These are phyloP conservation scores for Denticeps clupeoides DNA, from an alignment of 2,797 vertebrate genomes.

Conservation along the genomic window DNA sequence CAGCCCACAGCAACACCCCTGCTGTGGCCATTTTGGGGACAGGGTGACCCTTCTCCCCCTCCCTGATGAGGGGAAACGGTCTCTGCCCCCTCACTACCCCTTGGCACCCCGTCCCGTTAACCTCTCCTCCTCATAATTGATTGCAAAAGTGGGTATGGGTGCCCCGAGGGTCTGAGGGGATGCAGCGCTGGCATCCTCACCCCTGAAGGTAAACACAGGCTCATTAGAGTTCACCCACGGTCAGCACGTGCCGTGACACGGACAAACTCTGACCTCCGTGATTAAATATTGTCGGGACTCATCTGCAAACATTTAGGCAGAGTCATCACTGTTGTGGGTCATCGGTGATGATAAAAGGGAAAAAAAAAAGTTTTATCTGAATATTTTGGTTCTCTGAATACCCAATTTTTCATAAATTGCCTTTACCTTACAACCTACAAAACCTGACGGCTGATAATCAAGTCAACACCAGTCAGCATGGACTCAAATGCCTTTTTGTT, in stretches of 20 bases:
- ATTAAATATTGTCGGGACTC: constrained; percentile 61
- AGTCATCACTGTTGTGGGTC: constrained; percentile 25
- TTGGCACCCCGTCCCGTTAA: constrained; percentile 14
- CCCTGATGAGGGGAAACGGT: constrained; percentile 20
- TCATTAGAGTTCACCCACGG: constrained; percentile 32
- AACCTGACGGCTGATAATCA: neutral
- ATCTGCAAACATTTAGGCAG: constrained; percentile 78
- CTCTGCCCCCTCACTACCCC: neutral
- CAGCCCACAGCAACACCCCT: constrained; percentile 57
- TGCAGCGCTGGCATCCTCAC: constrained; percentile 17
- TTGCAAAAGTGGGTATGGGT: constrained; percentile 38
- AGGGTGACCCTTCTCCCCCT: constrained; percentile 32
- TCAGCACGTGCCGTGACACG: constrained; percentile 44
- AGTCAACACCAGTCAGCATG: neutral
- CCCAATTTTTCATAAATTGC: too few relatives aligned
- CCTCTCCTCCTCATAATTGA: constrained; percentile 39
- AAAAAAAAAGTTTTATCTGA: too few relatives aligned
- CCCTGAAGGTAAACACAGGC: constrained; percentile 57
- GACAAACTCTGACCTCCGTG: constrained; percentile 55
- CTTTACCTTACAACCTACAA: too few relatives aligned
- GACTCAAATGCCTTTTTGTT: constrained; percentile 1
- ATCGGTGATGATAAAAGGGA: too few relatives aligned
- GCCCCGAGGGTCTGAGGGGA: constrained; percentile 27
- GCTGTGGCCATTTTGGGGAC: constrained; percentile 39
- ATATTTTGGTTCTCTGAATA: too few relatives aligned